Conservation (phyloP, 1,140 invertebrate species). For the Conopomorpha cramerella region DNA sequence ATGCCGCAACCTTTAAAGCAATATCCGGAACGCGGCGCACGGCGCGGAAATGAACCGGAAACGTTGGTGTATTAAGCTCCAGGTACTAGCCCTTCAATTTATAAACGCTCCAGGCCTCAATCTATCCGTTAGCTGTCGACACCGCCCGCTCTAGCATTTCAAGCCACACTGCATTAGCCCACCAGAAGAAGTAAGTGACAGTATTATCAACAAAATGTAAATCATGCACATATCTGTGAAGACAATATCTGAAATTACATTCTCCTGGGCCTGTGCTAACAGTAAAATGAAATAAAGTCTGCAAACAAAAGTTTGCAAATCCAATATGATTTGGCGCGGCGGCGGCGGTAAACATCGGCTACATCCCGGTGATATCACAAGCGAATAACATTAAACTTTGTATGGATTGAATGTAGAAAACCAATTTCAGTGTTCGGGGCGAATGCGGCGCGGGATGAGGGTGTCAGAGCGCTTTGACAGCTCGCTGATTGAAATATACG, state of each 20-base stretch:
- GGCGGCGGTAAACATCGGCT: conserved; percentile 59
- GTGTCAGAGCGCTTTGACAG: conserved; percentile 62
- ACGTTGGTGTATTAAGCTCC: conserved; percentile 61
- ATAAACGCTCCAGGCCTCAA: conserved; percentile 53
- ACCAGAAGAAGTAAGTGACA: too few species aligned
- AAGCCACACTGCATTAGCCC: too few species aligned
- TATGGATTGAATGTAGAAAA: conserved; percentile 63
- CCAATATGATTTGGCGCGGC: conserved; percentile 61
- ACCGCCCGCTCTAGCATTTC: too few species aligned
- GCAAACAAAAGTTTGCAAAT: conserved; percentile 61
- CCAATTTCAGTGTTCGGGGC: conserved; percentile 60
- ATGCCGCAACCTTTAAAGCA: conserved; percentile 60
- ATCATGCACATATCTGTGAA: conserved; percentile 23
- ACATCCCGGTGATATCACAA: conserved; percentile 59
- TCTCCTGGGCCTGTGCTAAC: conserved; percentile 53
- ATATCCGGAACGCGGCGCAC: conserved; percentile 57
- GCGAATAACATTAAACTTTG: conserved; percentile 62
- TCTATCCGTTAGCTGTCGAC: too few species aligned
- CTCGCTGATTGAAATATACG: conserved; percentile 63
- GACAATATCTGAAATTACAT: conserved; percentile 50
- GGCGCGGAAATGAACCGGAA: conserved; percentile 62
- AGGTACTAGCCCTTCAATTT: conserved; percentile 59
- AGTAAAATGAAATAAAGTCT: conserved; percentile 57
- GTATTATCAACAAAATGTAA: conserved; percentile 9
- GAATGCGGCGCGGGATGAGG: conserved; percentile 57